Conservation (phyloP, 2,888 invertebrate genomes). For the Macrosiphum euphorbiae region DNA sequence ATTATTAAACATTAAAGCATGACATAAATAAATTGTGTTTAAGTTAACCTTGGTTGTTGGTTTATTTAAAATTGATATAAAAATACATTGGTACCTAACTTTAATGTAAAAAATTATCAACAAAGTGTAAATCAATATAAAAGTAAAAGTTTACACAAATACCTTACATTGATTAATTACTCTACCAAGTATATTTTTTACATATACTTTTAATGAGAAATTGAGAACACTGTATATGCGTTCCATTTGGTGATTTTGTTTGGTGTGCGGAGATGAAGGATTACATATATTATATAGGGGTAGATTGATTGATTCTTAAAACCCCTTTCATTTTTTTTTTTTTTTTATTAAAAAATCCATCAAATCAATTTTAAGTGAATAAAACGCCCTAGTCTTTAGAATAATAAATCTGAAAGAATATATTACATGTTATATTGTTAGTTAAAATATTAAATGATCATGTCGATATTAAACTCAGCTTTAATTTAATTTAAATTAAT, state of each 20-base stretch:
- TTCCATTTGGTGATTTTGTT: slow-evolving; percentile 47
- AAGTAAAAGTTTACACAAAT: neutral
- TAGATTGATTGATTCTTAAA: slow-evolving; percentile 62
- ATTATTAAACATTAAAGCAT: neutral
- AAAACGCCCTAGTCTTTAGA: slow-evolving; percentile 33
- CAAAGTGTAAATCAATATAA: neutral
- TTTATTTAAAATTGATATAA: neutral
- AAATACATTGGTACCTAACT: neutral
- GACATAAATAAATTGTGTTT: neutral
- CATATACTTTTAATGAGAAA: neutral
- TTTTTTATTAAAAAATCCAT: slow-evolving; percentile 32
- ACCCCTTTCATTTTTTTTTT: slow-evolving; percentile 45
- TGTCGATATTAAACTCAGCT: neutral
- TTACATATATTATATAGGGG: slow-evolving; percentile 40
- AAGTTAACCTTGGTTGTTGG: neutral
- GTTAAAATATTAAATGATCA: slow-evolving; percentile 23
- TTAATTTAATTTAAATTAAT: neutral
- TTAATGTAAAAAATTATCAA: neutral
- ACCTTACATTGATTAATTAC: slow-evolving; percentile 15
- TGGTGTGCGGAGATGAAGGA: neutral
- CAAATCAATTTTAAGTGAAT: slow-evolving; percentile 36
- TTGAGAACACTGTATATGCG: neutral
- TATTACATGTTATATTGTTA: neutral
- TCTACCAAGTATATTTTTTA: neutral
- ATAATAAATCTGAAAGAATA: slow-evolving; percentile 3